These are phyloP conservation scores for Lithophane socia DNA, from an alignment of 2,888 invertebrate genomes.

Conservation along the genomic window DNA sequence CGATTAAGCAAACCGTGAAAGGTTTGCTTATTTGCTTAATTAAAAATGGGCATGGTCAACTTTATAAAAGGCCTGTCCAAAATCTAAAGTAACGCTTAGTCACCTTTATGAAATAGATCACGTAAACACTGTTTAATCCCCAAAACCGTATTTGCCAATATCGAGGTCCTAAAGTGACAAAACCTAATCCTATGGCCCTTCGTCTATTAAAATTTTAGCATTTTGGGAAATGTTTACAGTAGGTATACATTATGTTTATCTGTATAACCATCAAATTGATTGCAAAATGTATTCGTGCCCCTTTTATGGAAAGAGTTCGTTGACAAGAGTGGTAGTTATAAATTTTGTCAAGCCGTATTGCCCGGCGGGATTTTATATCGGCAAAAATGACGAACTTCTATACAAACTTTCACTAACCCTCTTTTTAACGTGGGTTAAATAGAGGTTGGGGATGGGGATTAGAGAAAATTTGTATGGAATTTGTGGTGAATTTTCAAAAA, in stretches of 20 bases:
- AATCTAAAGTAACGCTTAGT: constrained; percentile 1
- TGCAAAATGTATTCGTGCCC: not conserved
- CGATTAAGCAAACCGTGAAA: no score
- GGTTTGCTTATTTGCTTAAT: no score
- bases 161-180: not conserved
- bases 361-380: not conserved
- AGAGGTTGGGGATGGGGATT: no score
- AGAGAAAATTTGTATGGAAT: no score
- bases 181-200: not conserved
- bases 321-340: not conserved
- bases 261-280: not conserved
- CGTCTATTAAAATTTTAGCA: not conserved
- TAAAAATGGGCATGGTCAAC: not conserved
- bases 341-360: not conserved
- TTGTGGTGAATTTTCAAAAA: not conserved
- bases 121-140: not conserved
- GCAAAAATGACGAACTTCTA: not conserved
- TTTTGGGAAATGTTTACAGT: not conserved
- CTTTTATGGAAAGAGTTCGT: not conserved
- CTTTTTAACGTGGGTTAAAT: not conserved
- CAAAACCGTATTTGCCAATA: not conserved
- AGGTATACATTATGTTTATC: not conserved
- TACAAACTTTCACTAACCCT: not conserved
- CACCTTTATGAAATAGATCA: not conserved
- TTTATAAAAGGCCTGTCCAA: not conserved